These are phyloP conservation scores for Gallinago media DNA, from an alignment of 2,113 vertebrate species.

Conservation along the genomic window DNA sequence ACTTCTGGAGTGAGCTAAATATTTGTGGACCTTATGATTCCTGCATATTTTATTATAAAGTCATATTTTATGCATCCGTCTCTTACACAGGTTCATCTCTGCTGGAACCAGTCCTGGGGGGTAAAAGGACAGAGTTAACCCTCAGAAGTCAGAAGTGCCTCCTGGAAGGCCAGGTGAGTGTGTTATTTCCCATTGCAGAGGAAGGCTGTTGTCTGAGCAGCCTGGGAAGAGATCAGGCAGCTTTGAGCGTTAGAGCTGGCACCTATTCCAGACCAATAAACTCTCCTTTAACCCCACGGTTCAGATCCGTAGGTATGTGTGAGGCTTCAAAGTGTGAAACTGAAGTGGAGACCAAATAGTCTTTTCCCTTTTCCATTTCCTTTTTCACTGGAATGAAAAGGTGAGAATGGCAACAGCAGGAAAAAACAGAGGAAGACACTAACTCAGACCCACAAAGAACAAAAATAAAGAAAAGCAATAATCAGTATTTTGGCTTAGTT, in stretches of 20 bases:
- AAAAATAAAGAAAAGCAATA: background rate
- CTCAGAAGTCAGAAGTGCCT: background rate
- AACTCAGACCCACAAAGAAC: background rate
- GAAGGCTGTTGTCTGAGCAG: background rate
- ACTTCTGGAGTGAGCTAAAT: background rate
- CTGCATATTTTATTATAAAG: background rate
- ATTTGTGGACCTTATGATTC: slow-evolving; percentile 1
- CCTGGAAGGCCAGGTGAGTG: background rate
- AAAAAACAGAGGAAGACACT: background rate
- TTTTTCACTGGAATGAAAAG: background rate
- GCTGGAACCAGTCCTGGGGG: rapidly evolving
- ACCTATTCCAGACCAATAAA: background rate
- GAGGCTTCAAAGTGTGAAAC: background rate
- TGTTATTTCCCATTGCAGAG: background rate
- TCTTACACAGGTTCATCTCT: background rate
- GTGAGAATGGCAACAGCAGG: background rate
- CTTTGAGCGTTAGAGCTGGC: background rate
- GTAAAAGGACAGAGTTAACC: background rate
- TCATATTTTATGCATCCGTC: background rate
- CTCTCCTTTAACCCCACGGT: background rate
- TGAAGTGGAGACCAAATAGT: background rate
- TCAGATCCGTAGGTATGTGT: background rate
- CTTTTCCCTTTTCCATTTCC: background rate
- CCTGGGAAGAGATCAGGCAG: background rate
- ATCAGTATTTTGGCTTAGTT: background rate